These are phyloP conservation scores for Cyanoliseus patagonus DNA, from an alignment of 2,113 vertebrate genomes.

Conservation along the genomic window DNA sequence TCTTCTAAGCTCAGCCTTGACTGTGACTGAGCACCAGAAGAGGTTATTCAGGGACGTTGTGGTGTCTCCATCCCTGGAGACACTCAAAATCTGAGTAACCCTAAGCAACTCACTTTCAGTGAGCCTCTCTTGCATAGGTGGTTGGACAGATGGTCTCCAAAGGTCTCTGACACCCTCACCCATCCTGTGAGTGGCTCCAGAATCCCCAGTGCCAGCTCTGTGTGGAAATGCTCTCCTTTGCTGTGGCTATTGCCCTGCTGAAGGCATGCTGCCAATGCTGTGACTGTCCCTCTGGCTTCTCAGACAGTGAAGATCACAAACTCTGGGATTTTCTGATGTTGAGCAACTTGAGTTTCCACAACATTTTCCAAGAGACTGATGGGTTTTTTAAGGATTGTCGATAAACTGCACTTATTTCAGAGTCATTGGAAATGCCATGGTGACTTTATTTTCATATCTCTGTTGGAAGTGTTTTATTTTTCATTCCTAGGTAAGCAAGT, in stretches of 20 bases:
- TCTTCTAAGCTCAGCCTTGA: neutral
- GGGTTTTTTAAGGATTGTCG: neutral
- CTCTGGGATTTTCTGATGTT: neutral
- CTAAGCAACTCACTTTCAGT: fast-evolving
- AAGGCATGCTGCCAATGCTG: neutral
- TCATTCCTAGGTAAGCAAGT: neutral
- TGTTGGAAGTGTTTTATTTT: neutral
- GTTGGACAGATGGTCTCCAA: neutral
- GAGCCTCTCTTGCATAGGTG: neutral
- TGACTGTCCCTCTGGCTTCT: neutral
- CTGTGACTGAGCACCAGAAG: neutral
- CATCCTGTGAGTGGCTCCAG: neutral
- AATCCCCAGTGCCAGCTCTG: neutral
- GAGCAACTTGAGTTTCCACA: neutral
- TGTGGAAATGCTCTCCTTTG: neutral
- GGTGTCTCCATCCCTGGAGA: neutral
- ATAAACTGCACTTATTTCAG: neutral
- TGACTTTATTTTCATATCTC: neutral
- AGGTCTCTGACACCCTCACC: neutral
- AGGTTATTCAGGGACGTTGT: neutral
- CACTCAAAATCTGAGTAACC: neutral
- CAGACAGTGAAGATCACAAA: neutral
- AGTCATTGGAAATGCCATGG: neutral
- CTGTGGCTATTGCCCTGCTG: neutral
- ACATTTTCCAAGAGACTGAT: neutral